Conservation (phyloP, 2,888 invertebrate genomes). For the Patella ulyssiponensis region DNA sequence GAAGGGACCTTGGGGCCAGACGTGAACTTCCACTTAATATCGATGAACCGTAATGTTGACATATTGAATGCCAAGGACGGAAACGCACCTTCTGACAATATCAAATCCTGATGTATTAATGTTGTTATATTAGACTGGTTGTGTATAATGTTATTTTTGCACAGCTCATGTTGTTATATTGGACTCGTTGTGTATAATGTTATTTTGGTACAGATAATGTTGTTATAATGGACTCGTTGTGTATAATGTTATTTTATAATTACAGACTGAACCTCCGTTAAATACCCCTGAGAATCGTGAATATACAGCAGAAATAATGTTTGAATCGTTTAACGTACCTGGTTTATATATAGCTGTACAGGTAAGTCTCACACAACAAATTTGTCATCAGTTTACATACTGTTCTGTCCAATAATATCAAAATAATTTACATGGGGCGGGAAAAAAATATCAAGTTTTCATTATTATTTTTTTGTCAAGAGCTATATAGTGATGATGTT, state of each 20-base stretch:
- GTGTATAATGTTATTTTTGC: neutral
- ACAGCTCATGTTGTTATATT: neutral
- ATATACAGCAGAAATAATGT: conserved; percentile 93
- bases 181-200: neutral
- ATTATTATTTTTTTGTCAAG: too few relatives aligned
- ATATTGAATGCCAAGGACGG: too few relatives aligned
- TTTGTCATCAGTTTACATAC: neutral
- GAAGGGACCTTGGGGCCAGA: too few relatives aligned
- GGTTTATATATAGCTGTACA: conserved; percentile 99
- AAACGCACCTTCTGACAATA: too few relatives aligned
- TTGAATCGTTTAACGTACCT: conserved; percentile 99
- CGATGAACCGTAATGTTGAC: too few relatives aligned
- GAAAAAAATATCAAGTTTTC: too few relatives aligned
- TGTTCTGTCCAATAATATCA: too few relatives aligned
- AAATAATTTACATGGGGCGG: too few relatives aligned
- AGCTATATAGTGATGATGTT: too few relatives aligned
- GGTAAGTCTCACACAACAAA: conserved; percentile 53
- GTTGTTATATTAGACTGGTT: neutral
- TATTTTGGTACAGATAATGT: neutral
- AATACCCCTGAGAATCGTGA: conserved; percentile 98
- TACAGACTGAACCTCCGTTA: conserved; percentile 94
- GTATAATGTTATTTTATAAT: conserved; percentile 23
- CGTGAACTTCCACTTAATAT: too few relatives aligned
- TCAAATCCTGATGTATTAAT: too few relatives aligned
- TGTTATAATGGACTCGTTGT: neutral